Evolutionary conservation across 2,113 vertebrate species (phyloP).

Genomic region (Ginglymostoma cirratum): DNA sequence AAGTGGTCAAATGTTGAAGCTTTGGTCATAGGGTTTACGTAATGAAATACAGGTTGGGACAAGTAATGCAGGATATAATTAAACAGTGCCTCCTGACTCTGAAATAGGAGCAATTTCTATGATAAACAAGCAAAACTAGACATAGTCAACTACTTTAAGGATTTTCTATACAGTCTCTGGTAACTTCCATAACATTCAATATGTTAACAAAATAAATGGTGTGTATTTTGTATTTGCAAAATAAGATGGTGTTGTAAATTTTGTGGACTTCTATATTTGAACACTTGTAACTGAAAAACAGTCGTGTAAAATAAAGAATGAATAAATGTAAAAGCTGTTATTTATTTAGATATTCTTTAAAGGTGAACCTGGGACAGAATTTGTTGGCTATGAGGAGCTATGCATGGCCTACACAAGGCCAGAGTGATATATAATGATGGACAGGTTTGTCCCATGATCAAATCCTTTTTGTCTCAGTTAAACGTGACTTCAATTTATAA

Average conservation of each 20-base stretch:
- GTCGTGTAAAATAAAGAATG: background rate
- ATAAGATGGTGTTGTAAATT: slow-evolving; percentile 15
- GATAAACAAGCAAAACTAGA: background rate
- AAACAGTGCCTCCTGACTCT: background rate
- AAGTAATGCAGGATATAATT: background rate
- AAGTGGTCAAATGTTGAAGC: background rate
- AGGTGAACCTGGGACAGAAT: background rate
- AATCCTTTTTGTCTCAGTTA: background rate
- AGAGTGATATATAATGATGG: background rate
- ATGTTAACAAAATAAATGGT: background rate
- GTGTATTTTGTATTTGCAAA: slow-evolving; percentile 19
- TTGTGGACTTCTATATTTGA: slow-evolving; percentile 2
- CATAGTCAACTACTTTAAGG: background rate
- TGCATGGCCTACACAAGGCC: background rate
- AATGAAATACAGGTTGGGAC: background rate
- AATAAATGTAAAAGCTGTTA: background rate
- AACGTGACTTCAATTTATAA: background rate
- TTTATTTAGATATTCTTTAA: background rate
- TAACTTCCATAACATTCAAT: background rate
- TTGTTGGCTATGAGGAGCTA: background rate
- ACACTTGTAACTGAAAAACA: background rate
- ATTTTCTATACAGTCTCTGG: background rate
- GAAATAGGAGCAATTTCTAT: background rate
- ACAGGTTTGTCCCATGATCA: background rate
- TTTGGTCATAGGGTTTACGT: background rate